Evolutionary conservation across 2,797 vertebrate species (phyloP).

Genomic region (Chelonia mydas): DNA sequence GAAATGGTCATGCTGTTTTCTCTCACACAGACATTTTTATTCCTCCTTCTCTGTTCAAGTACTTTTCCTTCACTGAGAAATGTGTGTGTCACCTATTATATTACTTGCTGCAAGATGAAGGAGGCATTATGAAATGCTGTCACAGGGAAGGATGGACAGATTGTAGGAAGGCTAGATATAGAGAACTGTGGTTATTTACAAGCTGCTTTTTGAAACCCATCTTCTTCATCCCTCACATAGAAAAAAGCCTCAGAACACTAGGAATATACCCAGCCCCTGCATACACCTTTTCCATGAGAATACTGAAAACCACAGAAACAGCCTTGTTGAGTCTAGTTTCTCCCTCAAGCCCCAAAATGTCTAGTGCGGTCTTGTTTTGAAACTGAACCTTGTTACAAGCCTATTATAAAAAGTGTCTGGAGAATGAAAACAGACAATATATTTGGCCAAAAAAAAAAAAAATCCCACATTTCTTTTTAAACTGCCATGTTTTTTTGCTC

Average conservation of each 20-base stretch:
- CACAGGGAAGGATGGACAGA: background rate
- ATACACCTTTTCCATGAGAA: background rate
- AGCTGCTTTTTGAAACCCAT: background rate
- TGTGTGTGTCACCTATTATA: background rate
- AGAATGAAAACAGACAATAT: background rate
- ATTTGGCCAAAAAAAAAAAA: background rate
- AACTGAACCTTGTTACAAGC: background rate
- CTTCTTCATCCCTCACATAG: background rate
- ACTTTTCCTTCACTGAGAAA: constrained; percentile 6
- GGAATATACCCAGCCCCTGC: background rate
- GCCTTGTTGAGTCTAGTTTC: background rate
- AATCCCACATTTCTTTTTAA: background rate
- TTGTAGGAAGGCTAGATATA: background rate
- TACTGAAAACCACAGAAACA: background rate
- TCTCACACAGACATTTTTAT: background rate
- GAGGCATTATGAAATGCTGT: background rate
- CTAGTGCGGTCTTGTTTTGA: background rate
- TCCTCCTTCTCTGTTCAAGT: background rate
- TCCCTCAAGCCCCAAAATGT: background rate
- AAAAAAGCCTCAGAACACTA: background rate
- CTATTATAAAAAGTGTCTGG: background rate
- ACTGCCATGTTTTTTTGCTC: background rate
- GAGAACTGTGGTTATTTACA: background rate
- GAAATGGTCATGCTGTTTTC: background rate
- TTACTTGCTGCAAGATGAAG: background rate